Evolutionary conservation across 2,888 invertebrate species (phyloP).

Genomic region (Aporophyla nigra): DNA sequence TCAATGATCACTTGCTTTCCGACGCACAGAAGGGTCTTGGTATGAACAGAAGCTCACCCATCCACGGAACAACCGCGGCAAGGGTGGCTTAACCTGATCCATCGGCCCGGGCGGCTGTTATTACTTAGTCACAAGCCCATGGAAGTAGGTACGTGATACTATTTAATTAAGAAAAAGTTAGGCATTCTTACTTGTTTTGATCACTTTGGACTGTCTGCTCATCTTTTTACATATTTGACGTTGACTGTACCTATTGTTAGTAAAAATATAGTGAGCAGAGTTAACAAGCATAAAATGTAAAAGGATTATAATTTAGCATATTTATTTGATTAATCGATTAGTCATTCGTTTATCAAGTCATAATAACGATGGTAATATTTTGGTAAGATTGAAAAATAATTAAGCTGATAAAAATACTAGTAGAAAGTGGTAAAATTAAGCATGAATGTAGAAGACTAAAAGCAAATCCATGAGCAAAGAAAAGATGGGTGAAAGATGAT

Average conservation of each 20-base stretch:
- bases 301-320: neutral
- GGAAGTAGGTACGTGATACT: neutral
- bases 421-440: neutral
- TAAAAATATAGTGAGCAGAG: neutral
- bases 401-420: neutral
- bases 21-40: too few species aligned
- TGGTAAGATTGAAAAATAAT: neutral
- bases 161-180: neutral
- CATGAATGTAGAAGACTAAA: neutral
- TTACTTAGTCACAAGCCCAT: too few species aligned
- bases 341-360: neutral
- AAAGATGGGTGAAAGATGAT: neutral
- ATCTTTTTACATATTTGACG: neutral
- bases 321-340: conserved; percentile 3
- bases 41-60: too few species aligned
- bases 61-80: too few species aligned
- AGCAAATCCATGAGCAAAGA: neutral
- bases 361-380: neutral
- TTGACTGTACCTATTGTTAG: neutral
- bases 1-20: too few species aligned
- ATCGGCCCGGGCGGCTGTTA: too few species aligned
- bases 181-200: neutral
- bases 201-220: neutral
- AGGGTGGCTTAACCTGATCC: too few species aligned
- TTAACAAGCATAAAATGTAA: neutral